phyloP scores from a whole-genome alignment of 2,113 vertebrate genomes.

The human (Homo sapiens) region DNA sequence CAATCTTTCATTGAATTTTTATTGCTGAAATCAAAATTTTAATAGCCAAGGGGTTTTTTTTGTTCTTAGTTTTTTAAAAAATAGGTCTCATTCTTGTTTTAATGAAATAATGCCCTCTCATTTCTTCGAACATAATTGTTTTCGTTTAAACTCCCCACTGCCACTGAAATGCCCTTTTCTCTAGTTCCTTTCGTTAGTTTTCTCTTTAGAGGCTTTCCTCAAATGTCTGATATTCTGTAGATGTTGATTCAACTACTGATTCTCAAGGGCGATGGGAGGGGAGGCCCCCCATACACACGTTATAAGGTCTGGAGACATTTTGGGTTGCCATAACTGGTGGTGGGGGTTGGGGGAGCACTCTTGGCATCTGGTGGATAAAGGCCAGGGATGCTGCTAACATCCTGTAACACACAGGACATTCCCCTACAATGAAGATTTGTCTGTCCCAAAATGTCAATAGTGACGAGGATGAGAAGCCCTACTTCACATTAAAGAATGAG shows the following conservation, averaged over 20 bases:
- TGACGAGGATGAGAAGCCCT: not conserved
- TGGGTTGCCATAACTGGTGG: not conserved
- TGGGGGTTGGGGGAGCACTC: not conserved
- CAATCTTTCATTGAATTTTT: not conserved
- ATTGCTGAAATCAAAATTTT: constrained; percentile 9
- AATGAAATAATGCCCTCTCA: not conserved
- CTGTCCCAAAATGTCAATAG: not conserved
- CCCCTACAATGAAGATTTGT: not conserved
- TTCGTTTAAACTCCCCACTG: not conserved
- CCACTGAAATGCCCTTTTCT: not conserved
- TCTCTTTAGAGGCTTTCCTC: not conserved
- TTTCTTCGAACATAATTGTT: not conserved
- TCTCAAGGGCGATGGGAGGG: not conserved
- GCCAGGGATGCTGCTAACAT: not conserved
- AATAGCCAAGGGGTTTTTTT: not conserved
- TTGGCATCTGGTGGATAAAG: not conserved
- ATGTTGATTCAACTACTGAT: not conserved
- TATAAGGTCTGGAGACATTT: not conserved
- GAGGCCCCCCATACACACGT: not conserved
- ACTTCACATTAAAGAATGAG: not conserved
- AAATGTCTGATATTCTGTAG: not conserved
- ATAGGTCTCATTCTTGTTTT: not conserved
- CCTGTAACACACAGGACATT: not conserved
- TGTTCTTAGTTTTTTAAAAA: not conserved
- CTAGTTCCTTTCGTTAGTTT: not conserved